Conservation (phyloP, 2,113 vertebrate species). For the Calidris pygmaea region DNA sequence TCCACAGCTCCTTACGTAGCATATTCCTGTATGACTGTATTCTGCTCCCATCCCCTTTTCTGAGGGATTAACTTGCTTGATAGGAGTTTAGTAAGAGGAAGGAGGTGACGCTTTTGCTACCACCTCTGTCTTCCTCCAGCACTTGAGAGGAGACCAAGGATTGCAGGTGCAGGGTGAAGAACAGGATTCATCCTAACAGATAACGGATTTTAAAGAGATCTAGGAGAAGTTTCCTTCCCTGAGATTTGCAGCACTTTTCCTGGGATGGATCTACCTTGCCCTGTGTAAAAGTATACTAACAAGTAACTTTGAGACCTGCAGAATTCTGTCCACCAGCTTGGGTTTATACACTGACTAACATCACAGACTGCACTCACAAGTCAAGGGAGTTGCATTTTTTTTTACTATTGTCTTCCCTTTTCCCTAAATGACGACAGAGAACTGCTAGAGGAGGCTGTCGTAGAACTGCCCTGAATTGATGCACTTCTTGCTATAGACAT, state of each 20-base stretch:
- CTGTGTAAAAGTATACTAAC: neutral
- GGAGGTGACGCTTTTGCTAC: neutral
- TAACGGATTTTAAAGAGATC: neutral
- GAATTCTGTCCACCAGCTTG: neutral
- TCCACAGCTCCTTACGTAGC: neutral
- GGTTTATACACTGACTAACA: neutral
- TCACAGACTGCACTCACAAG: neutral
- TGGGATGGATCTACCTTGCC: neutral
- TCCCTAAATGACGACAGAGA: neutral
- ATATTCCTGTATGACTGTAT: neutral
- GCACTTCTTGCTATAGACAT: neutral
- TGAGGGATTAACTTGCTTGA: neutral
- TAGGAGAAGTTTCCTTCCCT: neutral
- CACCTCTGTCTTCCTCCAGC: neutral
- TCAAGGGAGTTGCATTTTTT: neutral
- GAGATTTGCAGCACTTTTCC: neutral
- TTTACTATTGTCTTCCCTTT: neutral
- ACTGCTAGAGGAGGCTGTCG: neutral
- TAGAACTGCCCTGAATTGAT: neutral
- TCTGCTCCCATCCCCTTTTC: neutral
- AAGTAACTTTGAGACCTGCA: neutral
- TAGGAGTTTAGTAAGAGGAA: neutral
- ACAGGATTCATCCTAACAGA: neutral
- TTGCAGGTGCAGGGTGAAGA: neutral
- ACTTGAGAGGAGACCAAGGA: neutral